Percentiles rank a stretch among this genome's conserved stretches.
Conservation (phyloP, 2,797 vertebrate species). For the Sternarchorhynchus goeldii region DNA sequence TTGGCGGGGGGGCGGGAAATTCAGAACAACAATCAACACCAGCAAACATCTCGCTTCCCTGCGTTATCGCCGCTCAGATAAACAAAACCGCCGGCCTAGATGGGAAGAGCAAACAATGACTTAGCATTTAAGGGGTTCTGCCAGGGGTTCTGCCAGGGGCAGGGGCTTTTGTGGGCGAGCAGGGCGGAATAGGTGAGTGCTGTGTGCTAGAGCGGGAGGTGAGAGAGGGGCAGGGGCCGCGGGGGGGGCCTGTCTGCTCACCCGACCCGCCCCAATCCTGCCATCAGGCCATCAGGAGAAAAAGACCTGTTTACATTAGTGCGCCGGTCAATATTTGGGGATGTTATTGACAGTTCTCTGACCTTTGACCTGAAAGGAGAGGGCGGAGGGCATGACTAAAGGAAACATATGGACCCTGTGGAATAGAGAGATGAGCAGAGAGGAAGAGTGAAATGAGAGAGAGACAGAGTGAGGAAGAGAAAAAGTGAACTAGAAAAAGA, state of each 20-base stretch:
- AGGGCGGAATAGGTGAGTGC: slow-evolving; percentile 43
- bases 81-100: slow-evolving; percentile 34
- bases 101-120: slow-evolving; percentile 29
- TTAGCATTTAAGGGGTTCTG: slow-evolving; percentile 31
- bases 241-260: too few species aligned
- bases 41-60: slow-evolving; percentile 20
- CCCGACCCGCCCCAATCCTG: not conserved
- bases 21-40: not conserved
- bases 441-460: slow-evolving; percentile 6
- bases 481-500: slow-evolving; percentile 18
- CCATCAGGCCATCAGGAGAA: slow-evolving; percentile 45
- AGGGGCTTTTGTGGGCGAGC: slow-evolving; percentile 11
- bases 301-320: slow-evolving; percentile 48
- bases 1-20: too few species aligned
- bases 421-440: slow-evolving; percentile 5
- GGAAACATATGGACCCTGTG: slow-evolving; percentile 56
- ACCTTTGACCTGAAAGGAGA: slow-evolving; percentile 52
- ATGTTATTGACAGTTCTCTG: slow-evolving; percentile 44
- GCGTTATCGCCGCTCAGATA: slow-evolving; percentile 39
- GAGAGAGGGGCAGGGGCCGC: not conserved
- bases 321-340: slow-evolving; percentile 35
- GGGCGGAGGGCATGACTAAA: slow-evolving; percentile 48
- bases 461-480: slow-evolving; percentile 7
- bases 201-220: slow-evolving; percentile 11
- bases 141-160: slow-evolving; percentile 20